Evolutionary conservation across 2,888 invertebrate genomes (phyloP).

Genomic region (Drosophila demipolita): DNA sequence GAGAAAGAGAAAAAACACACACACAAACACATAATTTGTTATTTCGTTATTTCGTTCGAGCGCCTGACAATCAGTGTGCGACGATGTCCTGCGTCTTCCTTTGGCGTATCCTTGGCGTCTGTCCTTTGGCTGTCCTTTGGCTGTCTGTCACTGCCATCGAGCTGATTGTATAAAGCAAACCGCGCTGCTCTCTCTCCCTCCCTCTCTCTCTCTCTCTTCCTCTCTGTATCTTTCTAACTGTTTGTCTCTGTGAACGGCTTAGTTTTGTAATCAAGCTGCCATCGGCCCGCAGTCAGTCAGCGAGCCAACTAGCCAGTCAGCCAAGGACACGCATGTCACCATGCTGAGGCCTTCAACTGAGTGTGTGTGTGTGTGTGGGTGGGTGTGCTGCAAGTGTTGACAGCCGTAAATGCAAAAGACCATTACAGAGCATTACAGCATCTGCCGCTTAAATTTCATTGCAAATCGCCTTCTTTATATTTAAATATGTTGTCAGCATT

Average conservation of each 20-base stretch:
- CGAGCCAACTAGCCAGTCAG: neutral
- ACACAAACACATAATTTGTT: slow-evolving; percentile 46
- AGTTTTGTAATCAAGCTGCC: slow-evolving; percentile 66
- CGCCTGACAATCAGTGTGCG: slow-evolving; percentile 52
- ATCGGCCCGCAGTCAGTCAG: slow-evolving; percentile 4
- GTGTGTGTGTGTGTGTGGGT: neutral
- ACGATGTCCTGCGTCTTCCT: slow-evolving; percentile 31
- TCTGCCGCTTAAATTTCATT: slow-evolving; percentile 28
- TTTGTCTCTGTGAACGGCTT: slow-evolving; percentile 61
- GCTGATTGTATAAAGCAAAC: slow-evolving; percentile 76
- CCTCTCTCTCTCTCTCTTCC: neutral
- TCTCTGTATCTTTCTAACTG: neutral
- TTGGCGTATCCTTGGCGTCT: neutral
- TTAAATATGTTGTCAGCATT: slow-evolving; percentile 18
- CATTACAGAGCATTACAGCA: slow-evolving; percentile 5
- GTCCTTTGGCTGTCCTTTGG: slow-evolving; percentile 3
- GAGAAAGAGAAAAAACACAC: neutral
- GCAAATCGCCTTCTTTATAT: slow-evolving; percentile 33
- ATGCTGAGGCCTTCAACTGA: slow-evolving; percentile 1
- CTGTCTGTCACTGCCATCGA: slow-evolving; percentile 11
- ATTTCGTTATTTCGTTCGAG: slow-evolving; percentile 50
- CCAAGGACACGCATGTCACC: slow-evolving; percentile 44
- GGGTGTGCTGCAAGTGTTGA: slow-evolving; percentile 1
- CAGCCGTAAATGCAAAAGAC: slow-evolving; percentile 21
- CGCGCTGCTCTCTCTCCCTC: slow-evolving; percentile 20